Conservation (phyloP, 2,888 invertebrate genomes). For the Epicampocera succincta region DNA sequence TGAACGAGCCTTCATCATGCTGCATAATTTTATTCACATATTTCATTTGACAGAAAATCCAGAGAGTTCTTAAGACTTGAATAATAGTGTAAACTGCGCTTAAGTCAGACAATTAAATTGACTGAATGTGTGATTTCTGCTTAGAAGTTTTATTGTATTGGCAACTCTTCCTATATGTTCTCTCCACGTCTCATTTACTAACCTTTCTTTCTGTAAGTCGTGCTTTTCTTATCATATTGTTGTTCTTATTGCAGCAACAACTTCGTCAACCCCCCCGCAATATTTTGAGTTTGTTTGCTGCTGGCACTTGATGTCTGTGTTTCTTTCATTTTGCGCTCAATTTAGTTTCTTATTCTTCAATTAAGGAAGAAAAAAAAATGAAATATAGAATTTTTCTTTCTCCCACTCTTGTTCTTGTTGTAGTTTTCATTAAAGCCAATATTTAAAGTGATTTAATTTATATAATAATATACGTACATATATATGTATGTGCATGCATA, state of each 20-base stretch:
- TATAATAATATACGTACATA: background rate
- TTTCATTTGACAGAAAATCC: too few relatives aligned
- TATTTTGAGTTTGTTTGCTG: conserved; percentile 7
- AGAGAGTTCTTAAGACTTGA: too few relatives aligned
- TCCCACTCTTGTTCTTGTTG: conserved; percentile 20
- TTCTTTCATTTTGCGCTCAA: conserved; percentile 23
- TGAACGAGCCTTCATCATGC: too few relatives aligned
- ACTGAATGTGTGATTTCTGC: too few relatives aligned
- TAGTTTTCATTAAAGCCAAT: conserved; percentile 31
- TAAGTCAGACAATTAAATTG: too few relatives aligned
- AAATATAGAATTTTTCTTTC: conserved; percentile 27
- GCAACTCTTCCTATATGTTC: conserved; percentile 2
- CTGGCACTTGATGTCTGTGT: background rate
- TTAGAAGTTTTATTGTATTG: background rate
- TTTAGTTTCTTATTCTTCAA: conserved; percentile 42
- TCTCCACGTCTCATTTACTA: background rate
- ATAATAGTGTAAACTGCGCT: too few relatives aligned
- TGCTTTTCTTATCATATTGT: conserved; percentile 2
- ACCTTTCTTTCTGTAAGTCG: too few relatives aligned
- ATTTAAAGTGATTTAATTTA: conserved; percentile 49
- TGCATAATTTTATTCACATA: too few relatives aligned
- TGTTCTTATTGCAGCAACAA: background rate
- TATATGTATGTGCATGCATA: too few relatives aligned
- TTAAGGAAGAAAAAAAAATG: conserved; percentile 14
- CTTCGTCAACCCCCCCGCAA: conserved; percentile 25